Conservation (phyloP, 2,113 vertebrate genomes). For the Actenoides lindsayi region DNA sequence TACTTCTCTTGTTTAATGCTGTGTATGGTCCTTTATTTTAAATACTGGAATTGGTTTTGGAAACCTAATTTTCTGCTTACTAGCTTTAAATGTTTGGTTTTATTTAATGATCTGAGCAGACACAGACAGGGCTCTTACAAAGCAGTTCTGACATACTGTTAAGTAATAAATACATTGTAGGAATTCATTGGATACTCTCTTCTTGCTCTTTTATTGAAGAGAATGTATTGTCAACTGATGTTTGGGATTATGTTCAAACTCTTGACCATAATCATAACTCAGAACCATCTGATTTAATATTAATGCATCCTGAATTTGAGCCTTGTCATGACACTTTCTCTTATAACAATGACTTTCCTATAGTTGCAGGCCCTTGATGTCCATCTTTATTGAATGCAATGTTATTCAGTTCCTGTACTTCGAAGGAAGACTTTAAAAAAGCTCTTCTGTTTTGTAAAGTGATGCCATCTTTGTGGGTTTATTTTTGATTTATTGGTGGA, state of each 20-base stretch:
- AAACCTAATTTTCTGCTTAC: neutral
- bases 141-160: neutral
- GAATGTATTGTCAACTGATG: neutral
- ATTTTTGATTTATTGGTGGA: slow-evolving; percentile 26
- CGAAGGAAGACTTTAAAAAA: neutral
- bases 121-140: neutral
- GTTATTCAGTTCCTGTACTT: neutral
- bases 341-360: neutral
- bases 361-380: neutral
- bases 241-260: neutral
- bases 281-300: neutral
- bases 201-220: neutral
- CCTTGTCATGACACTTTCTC: neutral
- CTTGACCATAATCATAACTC: neutral
- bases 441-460: neutral
- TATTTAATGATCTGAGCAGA: neutral
- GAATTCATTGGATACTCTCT: neutral
- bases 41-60: neutral
- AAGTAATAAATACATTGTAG: neutral
- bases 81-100: neutral
- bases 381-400: neutral
- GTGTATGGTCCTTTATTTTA: neutral
- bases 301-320: neutral
- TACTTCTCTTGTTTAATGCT: neutral
- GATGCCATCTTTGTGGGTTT: neutral